Evolutionary conservation across 1,140 invertebrate genomes (phyloP), one percentile per base, ranked within the genome.

Genomic region (Drosophila parabipectinata): DNA sequence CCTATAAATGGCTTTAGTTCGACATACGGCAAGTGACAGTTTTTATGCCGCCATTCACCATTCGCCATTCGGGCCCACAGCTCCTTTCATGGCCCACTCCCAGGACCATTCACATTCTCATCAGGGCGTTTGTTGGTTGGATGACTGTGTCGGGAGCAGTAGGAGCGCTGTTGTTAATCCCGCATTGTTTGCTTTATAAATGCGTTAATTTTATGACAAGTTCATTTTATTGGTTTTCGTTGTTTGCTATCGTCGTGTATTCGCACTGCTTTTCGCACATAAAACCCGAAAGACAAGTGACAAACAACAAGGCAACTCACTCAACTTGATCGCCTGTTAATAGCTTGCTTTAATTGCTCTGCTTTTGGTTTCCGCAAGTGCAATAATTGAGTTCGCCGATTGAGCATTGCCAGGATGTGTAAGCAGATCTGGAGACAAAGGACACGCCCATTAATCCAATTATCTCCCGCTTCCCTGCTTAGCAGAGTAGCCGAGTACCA

Each of bases 191-290:
- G 83, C 67, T 67, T 83, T 82, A 87, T 88, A 88, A 87, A 88
- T 88, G 82, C 82, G 82, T 87, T 87, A 87, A 87, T 87, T 88
- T 87, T 87, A 87, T 87, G 82, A 88, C 83, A 87, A 87, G 79
- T 87, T 87, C 83, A 88, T 88, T 87, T 87, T 88, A 87, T 87
- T 83, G 82, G 75, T 79, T 88, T 79, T 77, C 66, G 83, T 69
- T 85, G 78, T 87, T 85, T 85, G 74, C 81, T 62, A 69, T 75
- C 83, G 68, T 55, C 62, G 32, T 77, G 77, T 80, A 79, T 77
- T 85, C 80, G 68, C 72, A 77, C 75, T 67, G 78, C 72, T 76
- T 80, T 80, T 48, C 54, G 18, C 62, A 68, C 81, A 84, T 81
- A 66, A 84, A 84, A 74, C 63, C 39, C 39, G 58, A 59, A 47